Evolutionary conservation across 2,797 vertebrate genomes (phyloP).

Genomic region (Hippoglossus hippoglossus): DNA sequence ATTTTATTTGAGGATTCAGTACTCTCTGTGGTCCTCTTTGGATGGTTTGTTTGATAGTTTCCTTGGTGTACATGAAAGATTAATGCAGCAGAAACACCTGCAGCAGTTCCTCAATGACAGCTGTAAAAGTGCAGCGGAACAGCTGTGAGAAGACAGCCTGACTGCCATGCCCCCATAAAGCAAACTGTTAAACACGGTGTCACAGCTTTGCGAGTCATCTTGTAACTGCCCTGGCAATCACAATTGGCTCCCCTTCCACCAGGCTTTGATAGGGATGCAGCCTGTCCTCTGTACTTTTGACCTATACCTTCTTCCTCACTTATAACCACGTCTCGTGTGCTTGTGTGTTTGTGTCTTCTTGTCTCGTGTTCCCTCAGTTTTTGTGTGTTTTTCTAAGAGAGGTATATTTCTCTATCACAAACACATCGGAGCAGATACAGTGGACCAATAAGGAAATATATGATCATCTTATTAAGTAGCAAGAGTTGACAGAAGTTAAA

Average conservation of each 20-base stretch:
- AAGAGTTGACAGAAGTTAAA: constrained; percentile 22
- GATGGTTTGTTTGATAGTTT: constrained; percentile 77
- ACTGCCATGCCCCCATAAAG: constrained; percentile 65
- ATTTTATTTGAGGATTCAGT: constrained; percentile 57
- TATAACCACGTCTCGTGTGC: neutral
- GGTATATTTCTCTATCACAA: neutral
- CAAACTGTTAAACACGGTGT: constrained; percentile 60
- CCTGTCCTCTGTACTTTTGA: constrained; percentile 18
- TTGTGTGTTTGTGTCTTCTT: neutral
- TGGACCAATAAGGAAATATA: constrained; percentile 14
- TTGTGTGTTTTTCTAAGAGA: too few relatives aligned
- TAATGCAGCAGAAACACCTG: constrained; percentile 79
- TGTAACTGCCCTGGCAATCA: constrained; percentile 59
- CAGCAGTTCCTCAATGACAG: constrained; percentile 82
- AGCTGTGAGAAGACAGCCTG: constrained; percentile 66
- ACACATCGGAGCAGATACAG: constrained; percentile 22
- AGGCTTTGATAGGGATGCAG: constrained; percentile 27
- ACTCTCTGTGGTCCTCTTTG: constrained; percentile 73
- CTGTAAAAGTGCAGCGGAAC: constrained; percentile 73
- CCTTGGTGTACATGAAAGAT: constrained; percentile 78
- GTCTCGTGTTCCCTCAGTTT: neutral
- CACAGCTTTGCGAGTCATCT: constrained; percentile 63
- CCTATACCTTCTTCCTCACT: constrained; percentile 23
- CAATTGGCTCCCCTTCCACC: constrained; percentile 46
- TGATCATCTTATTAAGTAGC: constrained; percentile 30